Percentiles rank a stretch among this genome's conserved stretches.
Conservation (phyloP, 1,140 invertebrate species). For the Mactra quadrangularis region DNA sequence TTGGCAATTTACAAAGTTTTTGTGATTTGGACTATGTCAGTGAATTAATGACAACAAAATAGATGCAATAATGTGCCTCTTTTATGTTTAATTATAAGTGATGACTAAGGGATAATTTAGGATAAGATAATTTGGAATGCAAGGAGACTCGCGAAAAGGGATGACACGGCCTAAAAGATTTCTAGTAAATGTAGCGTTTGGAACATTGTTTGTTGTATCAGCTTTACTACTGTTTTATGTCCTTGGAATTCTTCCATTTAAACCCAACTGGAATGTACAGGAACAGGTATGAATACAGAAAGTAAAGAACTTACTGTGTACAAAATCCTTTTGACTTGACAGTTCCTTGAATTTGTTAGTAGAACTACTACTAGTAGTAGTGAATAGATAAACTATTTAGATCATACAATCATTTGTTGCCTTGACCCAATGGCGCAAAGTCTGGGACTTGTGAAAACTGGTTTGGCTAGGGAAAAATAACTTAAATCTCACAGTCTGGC, state of each 20-base stretch:
- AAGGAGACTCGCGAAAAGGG: slow-evolving; percentile 30
- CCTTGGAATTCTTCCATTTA: slow-evolving; percentile 6
- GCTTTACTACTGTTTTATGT: slow-evolving; percentile 28
- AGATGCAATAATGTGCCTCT: no score
- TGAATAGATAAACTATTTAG: slow-evolving; percentile 7
- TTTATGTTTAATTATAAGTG: slow-evolving; percentile 5
- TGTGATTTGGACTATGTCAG: no score
- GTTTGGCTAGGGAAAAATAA: no score
- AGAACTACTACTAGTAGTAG: neutral
- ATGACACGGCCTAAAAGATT: slow-evolving; percentile 6
- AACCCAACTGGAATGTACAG: slow-evolving; percentile 9
- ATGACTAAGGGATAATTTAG: no score
- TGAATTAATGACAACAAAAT: no score
- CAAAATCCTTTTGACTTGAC: neutral
- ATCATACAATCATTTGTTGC: no score
- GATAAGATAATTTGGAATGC: no score
- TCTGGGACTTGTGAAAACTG: no score
- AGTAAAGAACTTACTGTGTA: neutral
- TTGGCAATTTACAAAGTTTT: no score
- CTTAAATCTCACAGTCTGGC: no score
- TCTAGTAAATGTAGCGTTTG: neutral
- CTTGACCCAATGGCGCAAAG: no score
- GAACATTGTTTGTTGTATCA: neutral
- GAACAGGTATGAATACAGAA: no score
- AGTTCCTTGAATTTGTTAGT: neutral